phyloP scores from a whole-genome alignment of 2,888 invertebrate genomes.

The Ochropacha duplaris region DNA sequence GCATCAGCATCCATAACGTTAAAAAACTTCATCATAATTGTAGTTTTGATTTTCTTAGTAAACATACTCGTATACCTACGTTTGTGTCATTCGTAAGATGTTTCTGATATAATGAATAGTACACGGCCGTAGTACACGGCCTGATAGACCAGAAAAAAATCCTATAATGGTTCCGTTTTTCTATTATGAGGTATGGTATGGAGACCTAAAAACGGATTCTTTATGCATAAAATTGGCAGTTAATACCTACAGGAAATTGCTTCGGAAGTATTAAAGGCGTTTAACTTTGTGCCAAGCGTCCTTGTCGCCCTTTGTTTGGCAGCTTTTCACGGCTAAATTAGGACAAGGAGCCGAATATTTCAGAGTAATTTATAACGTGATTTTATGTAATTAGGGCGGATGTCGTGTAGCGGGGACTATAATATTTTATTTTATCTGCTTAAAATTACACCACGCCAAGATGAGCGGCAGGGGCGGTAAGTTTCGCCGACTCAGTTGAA shows the following conservation, averaged over 20 bases:
- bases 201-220: constrained; percentile 39
- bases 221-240: constrained; percentile 61
- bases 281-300: constrained; percentile 57
- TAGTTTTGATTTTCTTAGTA: too few relatives aligned
- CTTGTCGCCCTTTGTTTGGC: constrained; percentile 65
- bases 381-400: constrained; percentile 72
- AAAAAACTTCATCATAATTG: too few relatives aligned
- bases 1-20: too few relatives aligned
- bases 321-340: constrained; percentile 62
- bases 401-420: constrained; percentile 61
- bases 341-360: constrained; percentile 61
- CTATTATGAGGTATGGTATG: neutral
- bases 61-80: too few relatives aligned
- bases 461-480: constrained; percentile 70
- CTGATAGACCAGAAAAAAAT: too few relatives aligned
- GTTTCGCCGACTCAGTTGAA: constrained; percentile 68
- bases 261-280: constrained; percentile 63
- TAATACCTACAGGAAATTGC: constrained; percentile 59
- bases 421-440: constrained; percentile 80
- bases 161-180: too few relatives aligned
- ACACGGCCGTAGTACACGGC: too few relatives aligned
- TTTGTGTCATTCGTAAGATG: too few relatives aligned
- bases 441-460: constrained; percentile 68
- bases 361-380: constrained; percentile 68
- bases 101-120: too few relatives aligned